Conservation (phyloP, 2,797 vertebrate species). For the Oceanodroma leucorhoa region DNA sequence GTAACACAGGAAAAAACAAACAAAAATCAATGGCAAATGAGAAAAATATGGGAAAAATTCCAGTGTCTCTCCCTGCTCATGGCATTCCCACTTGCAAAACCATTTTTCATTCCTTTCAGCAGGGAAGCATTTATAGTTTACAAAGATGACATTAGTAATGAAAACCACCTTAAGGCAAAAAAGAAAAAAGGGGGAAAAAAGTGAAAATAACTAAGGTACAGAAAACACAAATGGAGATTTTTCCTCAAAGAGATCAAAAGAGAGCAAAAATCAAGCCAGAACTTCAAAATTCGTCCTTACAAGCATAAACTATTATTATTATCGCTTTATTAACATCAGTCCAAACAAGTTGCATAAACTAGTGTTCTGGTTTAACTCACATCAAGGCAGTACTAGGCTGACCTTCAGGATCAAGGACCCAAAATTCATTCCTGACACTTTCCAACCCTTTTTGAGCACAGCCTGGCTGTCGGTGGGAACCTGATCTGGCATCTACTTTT, state of each 20-base stretch:
- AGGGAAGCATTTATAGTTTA: constrained; percentile 8
- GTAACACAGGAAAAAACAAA: background rate
- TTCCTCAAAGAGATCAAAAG: background rate
- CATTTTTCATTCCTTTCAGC: constrained; percentile 40
- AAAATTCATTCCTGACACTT: background rate
- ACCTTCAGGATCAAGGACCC: background rate
- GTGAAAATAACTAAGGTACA: background rate
- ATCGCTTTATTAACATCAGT: background rate
- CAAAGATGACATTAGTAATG: background rate
- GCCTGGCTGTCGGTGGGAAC: background rate
- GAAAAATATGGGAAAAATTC: constrained; percentile 34
- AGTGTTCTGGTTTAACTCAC: background rate
- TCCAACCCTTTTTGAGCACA: background rate
- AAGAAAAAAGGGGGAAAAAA: rapidly evolving
- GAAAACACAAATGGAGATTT: background rate
- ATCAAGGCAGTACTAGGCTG: background rate
- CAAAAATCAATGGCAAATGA: constrained; percentile 30
- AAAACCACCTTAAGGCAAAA: background rate
- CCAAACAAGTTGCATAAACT: background rate
- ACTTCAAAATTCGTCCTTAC: background rate
- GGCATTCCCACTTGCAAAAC: constrained; percentile 5
- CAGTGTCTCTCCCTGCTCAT: background rate
- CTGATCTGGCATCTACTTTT: background rate
- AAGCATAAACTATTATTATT: background rate
- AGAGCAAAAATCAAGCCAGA: background rate